phyloP scores from a whole-genome alignment of 2,113 vertebrate species.

The Carettochelys insculpta region DNA sequence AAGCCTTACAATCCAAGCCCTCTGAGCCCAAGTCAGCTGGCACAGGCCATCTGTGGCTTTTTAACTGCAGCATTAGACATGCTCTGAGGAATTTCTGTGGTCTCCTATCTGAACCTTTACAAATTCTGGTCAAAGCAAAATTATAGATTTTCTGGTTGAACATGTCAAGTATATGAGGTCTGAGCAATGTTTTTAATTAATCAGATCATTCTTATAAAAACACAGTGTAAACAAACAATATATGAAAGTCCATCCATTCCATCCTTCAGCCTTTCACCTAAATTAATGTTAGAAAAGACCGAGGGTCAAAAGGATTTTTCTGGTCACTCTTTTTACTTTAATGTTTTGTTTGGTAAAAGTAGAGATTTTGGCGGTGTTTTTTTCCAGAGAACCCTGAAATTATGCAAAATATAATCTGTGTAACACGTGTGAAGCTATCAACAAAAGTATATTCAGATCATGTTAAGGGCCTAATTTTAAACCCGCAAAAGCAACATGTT shows the following conservation, averaged over 20 bases:
- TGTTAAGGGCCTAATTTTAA: not conserved
- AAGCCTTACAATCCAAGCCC: not conserved
- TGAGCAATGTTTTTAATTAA: not conserved
- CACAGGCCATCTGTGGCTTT: not conserved
- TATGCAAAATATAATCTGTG: not conserved
- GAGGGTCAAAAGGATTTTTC: not conserved
- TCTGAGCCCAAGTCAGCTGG: not conserved
- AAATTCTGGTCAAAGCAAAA: not conserved
- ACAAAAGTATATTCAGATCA: not conserved
- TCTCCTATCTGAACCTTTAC: not conserved
- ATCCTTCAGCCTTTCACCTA: not conserved
- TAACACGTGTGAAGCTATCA: not conserved
- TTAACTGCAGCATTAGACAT: not conserved
- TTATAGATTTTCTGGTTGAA: not conserved
- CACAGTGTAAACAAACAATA: not conserved
- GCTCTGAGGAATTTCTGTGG: not conserved
- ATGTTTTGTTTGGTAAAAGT: not conserved
- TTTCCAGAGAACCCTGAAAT: not conserved
- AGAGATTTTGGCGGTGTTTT: not conserved
- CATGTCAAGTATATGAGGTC: not conserved
- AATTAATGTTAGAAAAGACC: not conserved
- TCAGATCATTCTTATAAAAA: not conserved
- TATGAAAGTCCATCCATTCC: not conserved
- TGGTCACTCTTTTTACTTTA: not conserved
- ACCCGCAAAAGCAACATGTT: not conserved